Evolutionary conservation across 2,113 vertebrate genomes (phyloP).

Genomic region (Sorex araneus): DNA sequence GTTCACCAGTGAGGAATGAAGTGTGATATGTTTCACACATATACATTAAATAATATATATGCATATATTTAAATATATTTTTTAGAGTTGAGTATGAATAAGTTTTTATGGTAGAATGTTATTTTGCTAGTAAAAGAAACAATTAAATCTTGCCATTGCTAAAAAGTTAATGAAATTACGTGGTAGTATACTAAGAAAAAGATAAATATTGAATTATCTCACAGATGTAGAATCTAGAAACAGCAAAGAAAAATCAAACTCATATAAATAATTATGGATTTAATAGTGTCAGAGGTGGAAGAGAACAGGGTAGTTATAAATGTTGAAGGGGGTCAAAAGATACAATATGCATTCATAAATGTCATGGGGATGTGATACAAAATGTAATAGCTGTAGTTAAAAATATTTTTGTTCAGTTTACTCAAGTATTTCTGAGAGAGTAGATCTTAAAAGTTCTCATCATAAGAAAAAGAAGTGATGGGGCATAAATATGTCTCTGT

Average conservation of each 20-base stretch:
- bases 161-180: background rate
- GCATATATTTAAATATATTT: background rate
- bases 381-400: background rate
- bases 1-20: background rate
- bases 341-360: no score
- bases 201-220: background rate
- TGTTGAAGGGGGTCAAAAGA: no score
- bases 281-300: background rate
- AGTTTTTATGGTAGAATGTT: background rate
- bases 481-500: background rate
- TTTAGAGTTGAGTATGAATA: background rate
- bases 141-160: background rate
- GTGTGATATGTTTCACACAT: background rate
- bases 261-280: background rate
- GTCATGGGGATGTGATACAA: background rate
- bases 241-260: background rate
- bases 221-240: background rate
- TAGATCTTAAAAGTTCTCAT: background rate
- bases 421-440: background rate
- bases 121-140: background rate
- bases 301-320: no score
- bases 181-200: background rate
- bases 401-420: background rate
- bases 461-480: background rate
- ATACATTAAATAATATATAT: background rate